Conservation (phyloP, 2,888 invertebrate species). For the Lacanobia oleracea region DNA sequence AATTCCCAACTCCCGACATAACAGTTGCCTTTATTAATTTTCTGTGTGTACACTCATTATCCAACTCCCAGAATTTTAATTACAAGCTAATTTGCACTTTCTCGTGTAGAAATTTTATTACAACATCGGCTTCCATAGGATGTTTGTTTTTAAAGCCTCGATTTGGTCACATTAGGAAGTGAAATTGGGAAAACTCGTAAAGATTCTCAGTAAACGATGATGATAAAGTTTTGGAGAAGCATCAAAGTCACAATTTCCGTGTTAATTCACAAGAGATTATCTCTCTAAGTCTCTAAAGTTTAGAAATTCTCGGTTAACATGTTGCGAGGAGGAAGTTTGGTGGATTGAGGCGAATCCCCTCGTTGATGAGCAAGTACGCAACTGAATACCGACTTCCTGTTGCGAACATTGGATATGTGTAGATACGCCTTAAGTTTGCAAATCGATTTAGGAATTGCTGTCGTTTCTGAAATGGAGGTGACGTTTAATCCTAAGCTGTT, state of each 20-base stretch:
- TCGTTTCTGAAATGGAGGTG: slow-evolving; percentile 9
- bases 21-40: slow-evolving; percentile 65
- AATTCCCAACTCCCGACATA: slow-evolving; percentile 46
- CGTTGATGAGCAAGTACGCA: slow-evolving; percentile 77
- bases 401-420: slow-evolving; percentile 69
- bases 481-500: slow-evolving; percentile 17
- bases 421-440: slow-evolving; percentile 60
- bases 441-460: slow-evolving; percentile 42
- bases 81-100: slow-evolving; percentile 64
- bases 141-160: slow-evolving; percentile 56
- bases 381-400: slow-evolving; percentile 76
- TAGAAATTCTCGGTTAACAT: slow-evolving; percentile 80
- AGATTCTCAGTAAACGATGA: slow-evolving; percentile 64
- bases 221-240: slow-evolving; percentile 70
- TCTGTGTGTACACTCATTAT: slow-evolving; percentile 63
- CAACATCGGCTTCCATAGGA: slow-evolving; percentile 46
- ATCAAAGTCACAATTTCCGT: slow-evolving; percentile 76
- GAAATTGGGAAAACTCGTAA: slow-evolving; percentile 65
- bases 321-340: slow-evolving; percentile 82
- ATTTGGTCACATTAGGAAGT: slow-evolving; percentile 58
- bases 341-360: slow-evolving; percentile 80
- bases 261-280: slow-evolving; percentile 79
- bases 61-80: slow-evolving; percentile 62
- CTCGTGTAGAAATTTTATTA: slow-evolving; percentile 62
- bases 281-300: slow-evolving; percentile 80